Evolutionary conservation across 2,888 invertebrate species (phyloP).

Genomic region (Tiliacea aurago): DNA sequence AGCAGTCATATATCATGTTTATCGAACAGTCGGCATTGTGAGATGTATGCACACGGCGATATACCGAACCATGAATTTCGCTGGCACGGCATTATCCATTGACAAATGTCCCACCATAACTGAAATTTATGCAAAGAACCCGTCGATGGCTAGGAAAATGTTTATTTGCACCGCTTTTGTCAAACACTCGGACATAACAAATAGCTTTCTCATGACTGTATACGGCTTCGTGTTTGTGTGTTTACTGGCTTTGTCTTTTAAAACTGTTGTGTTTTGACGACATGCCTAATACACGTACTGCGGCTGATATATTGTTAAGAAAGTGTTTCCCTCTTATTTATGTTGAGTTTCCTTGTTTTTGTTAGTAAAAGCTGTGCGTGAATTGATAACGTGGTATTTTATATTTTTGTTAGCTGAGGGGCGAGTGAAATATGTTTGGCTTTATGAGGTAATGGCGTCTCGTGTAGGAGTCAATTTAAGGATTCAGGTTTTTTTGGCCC

Average conservation of each 20-base stretch:
- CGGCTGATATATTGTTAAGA: slow-evolving; percentile 50
- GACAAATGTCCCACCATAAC: slow-evolving; percentile 77
- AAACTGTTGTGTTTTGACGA: slow-evolving; percentile 56
- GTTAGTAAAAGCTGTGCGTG: slow-evolving; percentile 47
- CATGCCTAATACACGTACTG: slow-evolving; percentile 19
- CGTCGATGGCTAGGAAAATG: slow-evolving; percentile 67
- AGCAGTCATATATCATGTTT: slow-evolving; percentile 62
- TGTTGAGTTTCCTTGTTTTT: slow-evolving; percentile 54
- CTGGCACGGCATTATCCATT: slow-evolving; percentile 69
- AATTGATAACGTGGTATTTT: slow-evolving; percentile 51
- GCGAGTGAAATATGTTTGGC: slow-evolving; percentile 38
- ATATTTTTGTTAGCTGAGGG: slow-evolving; percentile 41
- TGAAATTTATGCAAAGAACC: slow-evolving; percentile 72
- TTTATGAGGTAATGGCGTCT: slow-evolving; percentile 38
- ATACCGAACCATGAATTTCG: slow-evolving; percentile 68
- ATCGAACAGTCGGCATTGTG: slow-evolving; percentile 59
- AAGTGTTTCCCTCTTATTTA: slow-evolving; percentile 55
- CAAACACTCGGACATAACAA: slow-evolving; percentile 62
- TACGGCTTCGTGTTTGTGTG: slow-evolving; percentile 43
- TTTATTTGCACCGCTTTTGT: slow-evolving; percentile 70
- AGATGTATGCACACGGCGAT: slow-evolving; percentile 66
- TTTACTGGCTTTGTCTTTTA: slow-evolving; percentile 43
- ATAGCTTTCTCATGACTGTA: slow-evolving; percentile 58
- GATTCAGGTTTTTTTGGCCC: background rate
- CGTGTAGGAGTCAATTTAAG: background rate